Conservation (phyloP, 2,113 vertebrate species). For the Leucosticte australis region DNA sequence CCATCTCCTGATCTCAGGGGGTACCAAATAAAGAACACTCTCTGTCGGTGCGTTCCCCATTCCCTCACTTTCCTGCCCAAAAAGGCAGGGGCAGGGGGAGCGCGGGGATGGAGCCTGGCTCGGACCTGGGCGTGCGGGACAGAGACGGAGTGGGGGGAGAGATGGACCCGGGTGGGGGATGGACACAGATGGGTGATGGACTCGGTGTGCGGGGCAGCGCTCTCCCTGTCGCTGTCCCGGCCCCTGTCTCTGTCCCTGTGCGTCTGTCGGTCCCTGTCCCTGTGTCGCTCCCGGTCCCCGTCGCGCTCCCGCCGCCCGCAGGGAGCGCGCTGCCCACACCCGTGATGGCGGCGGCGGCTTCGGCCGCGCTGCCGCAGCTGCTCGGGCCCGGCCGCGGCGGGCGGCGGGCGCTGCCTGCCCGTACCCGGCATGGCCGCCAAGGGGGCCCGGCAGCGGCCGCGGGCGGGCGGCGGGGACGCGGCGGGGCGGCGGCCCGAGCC, state of each 20-base stretch:
- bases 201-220: too few species aligned
- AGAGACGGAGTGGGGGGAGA: too few species aligned
- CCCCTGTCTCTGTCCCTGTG: neutral
- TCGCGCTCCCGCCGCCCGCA: neutral
- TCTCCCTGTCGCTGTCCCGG: neutral
- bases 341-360: neutral
- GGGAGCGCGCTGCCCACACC: neutral
- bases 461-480: neutral
- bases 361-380: neutral
- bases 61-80: neutral
- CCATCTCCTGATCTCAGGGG: neutral
- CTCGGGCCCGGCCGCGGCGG: neutral
- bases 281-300: too few species aligned
- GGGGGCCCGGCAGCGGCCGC: neutral
- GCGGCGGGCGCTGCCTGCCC: too few species aligned
- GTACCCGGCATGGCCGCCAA: too few species aligned
- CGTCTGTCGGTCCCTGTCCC: too few species aligned
- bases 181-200: neutral
- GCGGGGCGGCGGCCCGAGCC: neutral
- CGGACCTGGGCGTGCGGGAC: accelerated
- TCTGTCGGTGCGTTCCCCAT: accelerated
- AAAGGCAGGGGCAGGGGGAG: too few species aligned
- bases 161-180: neutral
- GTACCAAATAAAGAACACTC: neutral
- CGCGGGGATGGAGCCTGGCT: neutral